A percentile compares a stretch with the other conserved stretches of the same genome.
Evolutionary conservation across 2,888 invertebrate species (phyloP).

Genomic region (Anthoptus insignis): DNA sequence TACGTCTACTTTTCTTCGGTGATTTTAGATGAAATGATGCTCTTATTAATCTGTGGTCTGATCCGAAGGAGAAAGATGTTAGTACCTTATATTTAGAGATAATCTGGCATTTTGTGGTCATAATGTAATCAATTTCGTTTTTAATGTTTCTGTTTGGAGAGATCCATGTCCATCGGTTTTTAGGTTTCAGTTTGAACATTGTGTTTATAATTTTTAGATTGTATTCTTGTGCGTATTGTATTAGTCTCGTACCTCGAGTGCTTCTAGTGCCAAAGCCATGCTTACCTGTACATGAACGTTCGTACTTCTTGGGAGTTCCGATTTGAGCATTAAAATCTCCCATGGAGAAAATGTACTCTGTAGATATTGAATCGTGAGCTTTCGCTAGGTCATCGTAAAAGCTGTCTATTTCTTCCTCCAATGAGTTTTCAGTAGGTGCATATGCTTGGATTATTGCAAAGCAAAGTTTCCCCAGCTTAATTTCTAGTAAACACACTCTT

Average conservation of each 20-base stretch:
- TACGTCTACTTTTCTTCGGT: conserved; percentile 24
- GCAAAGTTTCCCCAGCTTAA: conserved; percentile 39
- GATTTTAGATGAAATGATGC: conserved; percentile 36
- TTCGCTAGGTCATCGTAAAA: conserved; percentile 42
- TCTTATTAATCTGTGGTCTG: conserved; percentile 45
- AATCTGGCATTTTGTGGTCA: conserved; percentile 22
- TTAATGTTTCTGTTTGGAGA: conserved; percentile 37
- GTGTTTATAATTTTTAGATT: conserved; percentile 45
- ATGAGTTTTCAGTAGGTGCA: conserved; percentile 46
- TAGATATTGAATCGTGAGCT: conserved; percentile 37
- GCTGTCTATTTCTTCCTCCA: conserved; percentile 46
- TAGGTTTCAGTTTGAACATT: conserved; percentile 40
- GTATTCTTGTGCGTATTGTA: conserved; percentile 44
- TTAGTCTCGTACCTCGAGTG: conserved; percentile 37
- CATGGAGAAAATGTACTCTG: conserved; percentile 35
- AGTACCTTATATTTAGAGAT: conserved; percentile 42
- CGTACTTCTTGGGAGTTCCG: conserved; percentile 34
- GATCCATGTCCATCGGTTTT: conserved; percentile 45
- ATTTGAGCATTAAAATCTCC: conserved; percentile 36
- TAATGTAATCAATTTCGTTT: conserved; percentile 39
- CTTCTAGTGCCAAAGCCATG: conserved; percentile 42
- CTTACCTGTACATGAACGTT: conserved; percentile 30
- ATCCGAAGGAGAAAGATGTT: conserved; percentile 35
- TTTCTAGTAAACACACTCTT: conserved; percentile 49
- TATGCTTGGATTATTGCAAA: conserved; percentile 45